Percentiles rank a stretch among this genome's conserved stretches.
Evolutionary conservation across 37 sponge, comb jelly and placozoan species (phyloP).

Genomic region (Agelas oroides): DNA sequence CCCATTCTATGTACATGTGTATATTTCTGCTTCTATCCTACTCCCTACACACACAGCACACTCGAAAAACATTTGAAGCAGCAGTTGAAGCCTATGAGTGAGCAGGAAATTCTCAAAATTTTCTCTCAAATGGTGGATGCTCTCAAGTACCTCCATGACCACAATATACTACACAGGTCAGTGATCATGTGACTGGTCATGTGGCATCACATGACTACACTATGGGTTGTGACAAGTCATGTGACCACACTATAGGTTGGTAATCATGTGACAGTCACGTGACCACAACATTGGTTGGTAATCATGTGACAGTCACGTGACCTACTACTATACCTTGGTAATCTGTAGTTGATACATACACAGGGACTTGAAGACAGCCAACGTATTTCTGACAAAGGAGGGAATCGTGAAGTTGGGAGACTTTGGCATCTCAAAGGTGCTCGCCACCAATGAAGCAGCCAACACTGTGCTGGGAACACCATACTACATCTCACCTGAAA

Average conservation of each 20-base stretch:
- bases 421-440: slow-evolving; percentile 95
- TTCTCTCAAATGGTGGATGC: slow-evolving; percentile 96
- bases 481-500: slow-evolving; percentile 99
- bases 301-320: not conserved
- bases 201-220: not conserved
- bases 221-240: not conserved
- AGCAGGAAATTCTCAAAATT: slow-evolving; percentile 82
- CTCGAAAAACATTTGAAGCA: slow-evolving; percentile 87
- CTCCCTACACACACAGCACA: slow-evolving; percentile 75
- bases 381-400: slow-evolving; percentile 94
- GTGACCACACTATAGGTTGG: not conserved
- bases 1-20: too few species aligned
- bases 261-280: not conserved
- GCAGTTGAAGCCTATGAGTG: slow-evolving; percentile 71
- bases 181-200: not conserved
- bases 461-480: slow-evolving; percentile 95
- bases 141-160: slow-evolving; percentile 85
- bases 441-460: slow-evolving; percentile 81
- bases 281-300: too few species aligned
- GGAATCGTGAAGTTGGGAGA: slow-evolving; percentile 94
- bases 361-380: slow-evolving; percentile 98
- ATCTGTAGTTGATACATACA: not conserved
- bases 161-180: slow-evolving; percentile 95
- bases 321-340: not conserved
- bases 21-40: too few species aligned